These are phyloP conservation scores for Netelia melanura DNA, from an alignment of 2,888 invertebrate species.

Conservation along the genomic window DNA sequence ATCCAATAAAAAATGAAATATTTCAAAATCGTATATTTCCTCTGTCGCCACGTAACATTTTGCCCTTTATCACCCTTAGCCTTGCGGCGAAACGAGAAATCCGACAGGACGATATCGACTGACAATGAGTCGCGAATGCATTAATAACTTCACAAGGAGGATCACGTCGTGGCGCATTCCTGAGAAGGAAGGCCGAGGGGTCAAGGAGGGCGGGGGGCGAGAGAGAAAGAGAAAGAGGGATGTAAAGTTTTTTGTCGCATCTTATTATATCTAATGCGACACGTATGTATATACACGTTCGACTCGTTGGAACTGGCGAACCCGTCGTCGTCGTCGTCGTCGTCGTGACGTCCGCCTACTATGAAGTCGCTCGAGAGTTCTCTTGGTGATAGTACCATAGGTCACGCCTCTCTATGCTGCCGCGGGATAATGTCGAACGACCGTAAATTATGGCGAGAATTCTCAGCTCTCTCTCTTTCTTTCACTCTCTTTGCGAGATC, in stretches of 20 bases:
- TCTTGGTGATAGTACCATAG: constrained; percentile 72
- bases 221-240: not conserved
- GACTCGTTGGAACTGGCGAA: constrained; percentile 52
- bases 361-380: constrained; percentile 54
- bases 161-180: constrained; percentile 50
- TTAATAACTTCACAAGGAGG: constrained; percentile 30
- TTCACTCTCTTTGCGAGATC: constrained; percentile 20
- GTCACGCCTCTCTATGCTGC: constrained; percentile 78
- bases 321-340: constrained; percentile 56
- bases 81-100: not conserved
- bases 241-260: constrained; percentile 23
- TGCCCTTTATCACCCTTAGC: not conserved
- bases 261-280: constrained; percentile 47
- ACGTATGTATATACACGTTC: constrained; percentile 24
- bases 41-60: not conserved
- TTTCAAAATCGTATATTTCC: not conserved
- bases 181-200: constrained; percentile 47
- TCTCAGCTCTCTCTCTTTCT: constrained; percentile 54
- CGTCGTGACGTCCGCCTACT: constrained; percentile 71
- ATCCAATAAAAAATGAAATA: not conserved
- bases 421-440: constrained; percentile 81
- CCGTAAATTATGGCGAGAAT: constrained; percentile 79
- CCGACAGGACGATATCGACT: not conserved
- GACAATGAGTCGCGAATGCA: constrained; percentile 5
- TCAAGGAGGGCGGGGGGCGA: constrained; percentile 11